Base-by-base conservation (phyloP, 2,888 invertebrate species). In the Stenodema calcarata region DNA sequence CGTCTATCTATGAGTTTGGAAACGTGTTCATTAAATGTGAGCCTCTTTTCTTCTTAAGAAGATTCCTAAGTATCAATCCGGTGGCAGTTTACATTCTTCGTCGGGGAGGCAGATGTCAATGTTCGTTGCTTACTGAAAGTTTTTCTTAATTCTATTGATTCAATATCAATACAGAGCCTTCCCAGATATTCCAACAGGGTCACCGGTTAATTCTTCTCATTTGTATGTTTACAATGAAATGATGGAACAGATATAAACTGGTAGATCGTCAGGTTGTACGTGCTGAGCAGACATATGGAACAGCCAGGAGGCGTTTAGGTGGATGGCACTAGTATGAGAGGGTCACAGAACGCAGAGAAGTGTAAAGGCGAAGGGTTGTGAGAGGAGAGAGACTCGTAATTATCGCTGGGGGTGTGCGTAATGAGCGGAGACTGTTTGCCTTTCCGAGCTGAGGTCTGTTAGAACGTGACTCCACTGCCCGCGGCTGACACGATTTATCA, bases 351-450 rank as follows among this genome's bases (percentile, higher is more conserved):
- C 62, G 23, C 9, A 41, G 41, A 41, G 35, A 73, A 41, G 30
- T 18, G 27, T 69, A 28, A n/a, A n/a, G 28, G 11, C 4, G 73
- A 73, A 35, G 35, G 35, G 35, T 4, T 4, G 35, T 35, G 35
- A 35, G 73, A 28, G 35, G 35, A 35, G 35, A 70, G 28, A 41
- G 41, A 35, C 41, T 41, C 41, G 73, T 41, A 73, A 73, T 73
- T 73, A 73, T 73, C 73, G 18, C 73, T 73, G 73, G 41, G 73
- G 73, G 73, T 73, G 73, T 73, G 73, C 73, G 73, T 73, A 73
- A 73, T 73, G 73, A 73, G 73, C 73, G 73, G 73, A 73, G 73
- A 28, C 73, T 73, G 73, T 73, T 73, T 73, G 73, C 73, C 73
- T 73, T 73, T 30, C 73, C 27, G 73, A 73, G 73, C 30, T 41